A percentile compares a stretch with the other conserved stretches of the same genome.
phyloP scores from a whole-genome alignment of 2,797 vertebrate genomes.

The Rhabdomys pumilio region DNA sequence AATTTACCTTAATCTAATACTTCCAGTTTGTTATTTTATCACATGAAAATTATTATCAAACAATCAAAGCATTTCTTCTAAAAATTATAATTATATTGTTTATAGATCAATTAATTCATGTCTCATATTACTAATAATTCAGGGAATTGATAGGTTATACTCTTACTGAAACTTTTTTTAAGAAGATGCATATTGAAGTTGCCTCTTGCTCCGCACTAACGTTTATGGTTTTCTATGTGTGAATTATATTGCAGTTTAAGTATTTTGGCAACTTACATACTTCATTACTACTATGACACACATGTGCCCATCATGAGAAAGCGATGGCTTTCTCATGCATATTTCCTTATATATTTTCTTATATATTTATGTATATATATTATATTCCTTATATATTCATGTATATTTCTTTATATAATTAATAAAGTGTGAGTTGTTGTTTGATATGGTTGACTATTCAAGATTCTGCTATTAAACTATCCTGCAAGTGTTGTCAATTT shows the following conservation, averaged over 20 bases:
- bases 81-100: not conserved
- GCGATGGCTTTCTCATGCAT: not conserved
- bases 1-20: slow-evolving; percentile 25
- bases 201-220: slow-evolving; percentile 34
- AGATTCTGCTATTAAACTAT: not conserved
- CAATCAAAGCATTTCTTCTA: slow-evolving; percentile 1
- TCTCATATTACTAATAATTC: slow-evolving; percentile 6
- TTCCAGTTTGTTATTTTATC: slow-evolving; percentile 46
- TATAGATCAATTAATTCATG: not conserved
- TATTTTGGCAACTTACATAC: not conserved
- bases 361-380: no score
- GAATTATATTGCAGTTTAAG: not conserved
- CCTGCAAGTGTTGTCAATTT: not conserved
- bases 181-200: not conserved
- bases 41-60: slow-evolving; percentile 32
- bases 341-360: not conserved
- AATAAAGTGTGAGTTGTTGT: not conserved
- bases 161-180: slow-evolving; percentile 42
- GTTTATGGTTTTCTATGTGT: not conserved
- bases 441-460: slow-evolving; percentile 16
- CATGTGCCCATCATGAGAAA: not conserved
- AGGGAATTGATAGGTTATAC: not conserved
- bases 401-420: not conserved
- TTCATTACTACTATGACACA: not conserved
- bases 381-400: no score